These are phyloP conservation scores for Dryococelus australis DNA, from an alignment of 2,888 invertebrate species.

Conservation along the genomic window DNA sequence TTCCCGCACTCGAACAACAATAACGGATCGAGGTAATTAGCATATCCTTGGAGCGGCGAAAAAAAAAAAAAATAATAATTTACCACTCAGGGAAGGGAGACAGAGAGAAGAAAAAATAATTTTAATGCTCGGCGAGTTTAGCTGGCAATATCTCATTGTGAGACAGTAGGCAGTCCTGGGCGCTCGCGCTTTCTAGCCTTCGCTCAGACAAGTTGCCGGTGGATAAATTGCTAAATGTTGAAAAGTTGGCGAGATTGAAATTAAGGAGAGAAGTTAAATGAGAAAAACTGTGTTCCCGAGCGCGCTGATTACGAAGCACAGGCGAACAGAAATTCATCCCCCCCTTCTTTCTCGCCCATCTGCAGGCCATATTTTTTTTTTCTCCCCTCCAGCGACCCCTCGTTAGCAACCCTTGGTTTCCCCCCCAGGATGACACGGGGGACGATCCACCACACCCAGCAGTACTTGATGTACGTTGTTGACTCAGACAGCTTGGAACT, in stretches of 20 bases:
- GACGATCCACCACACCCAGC: too few species aligned
- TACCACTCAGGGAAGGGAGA: background rate
- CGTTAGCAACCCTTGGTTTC: background rate
- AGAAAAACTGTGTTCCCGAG: background rate
- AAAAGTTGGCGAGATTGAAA: conserved; percentile 11
- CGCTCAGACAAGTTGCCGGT: background rate
- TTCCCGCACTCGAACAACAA: conserved; percentile 6
- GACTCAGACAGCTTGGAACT: too few species aligned
- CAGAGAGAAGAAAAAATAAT: background rate
- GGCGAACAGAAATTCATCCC: background rate
- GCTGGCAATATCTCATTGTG: background rate
- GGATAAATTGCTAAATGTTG: conserved; percentile 3
- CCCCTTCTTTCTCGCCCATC: background rate
- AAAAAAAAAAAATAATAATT: background rate
- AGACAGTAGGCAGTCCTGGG: background rate
- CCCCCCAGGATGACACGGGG: too few species aligned
- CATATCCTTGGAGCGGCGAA: background rate
- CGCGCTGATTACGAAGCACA: background rate
- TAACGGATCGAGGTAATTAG: background rate
- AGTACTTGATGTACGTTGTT: too few species aligned
- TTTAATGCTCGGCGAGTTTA: background rate
- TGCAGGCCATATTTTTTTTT: too few species aligned
- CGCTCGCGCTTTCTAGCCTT: background rate
- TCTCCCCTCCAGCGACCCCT: background rate
- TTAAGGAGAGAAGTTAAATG: conserved; percentile 16